phyloP scores from a whole-genome alignment of 1,140 invertebrate genomes.

The Diabrotica virgifera region DNA sequence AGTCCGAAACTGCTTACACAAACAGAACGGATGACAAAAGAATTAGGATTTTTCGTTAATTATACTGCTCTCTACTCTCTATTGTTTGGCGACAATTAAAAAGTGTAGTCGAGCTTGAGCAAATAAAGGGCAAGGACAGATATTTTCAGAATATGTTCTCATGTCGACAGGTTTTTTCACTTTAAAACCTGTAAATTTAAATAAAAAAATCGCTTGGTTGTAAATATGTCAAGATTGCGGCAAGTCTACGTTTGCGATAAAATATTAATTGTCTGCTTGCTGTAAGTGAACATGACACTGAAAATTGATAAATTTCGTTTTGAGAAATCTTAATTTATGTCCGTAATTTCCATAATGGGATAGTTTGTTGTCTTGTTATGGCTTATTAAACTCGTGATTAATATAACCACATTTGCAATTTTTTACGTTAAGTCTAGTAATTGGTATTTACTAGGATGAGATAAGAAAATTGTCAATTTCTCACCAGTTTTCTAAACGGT shows the following conservation, averaged over 20 bases:
- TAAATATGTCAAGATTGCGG: constrained; percentile 2
- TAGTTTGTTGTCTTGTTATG: too few species aligned
- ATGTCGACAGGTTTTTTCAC: not conserved
- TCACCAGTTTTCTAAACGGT: too few species aligned
- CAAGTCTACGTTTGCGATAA: not conserved
- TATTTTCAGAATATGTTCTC: not conserved
- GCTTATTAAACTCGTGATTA: too few species aligned
- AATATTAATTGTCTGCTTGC: constrained; percentile 3
- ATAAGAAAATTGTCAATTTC: too few species aligned
- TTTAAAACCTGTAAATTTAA: constrained; percentile 3
- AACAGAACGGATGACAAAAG: not conserved
- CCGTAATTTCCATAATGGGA: too few species aligned
- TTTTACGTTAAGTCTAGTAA: too few species aligned
- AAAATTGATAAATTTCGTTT: not conserved
- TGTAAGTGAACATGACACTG: not conserved
- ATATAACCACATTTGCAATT: too few species aligned
- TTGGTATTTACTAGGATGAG: too few species aligned
- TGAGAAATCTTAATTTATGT: not conserved
- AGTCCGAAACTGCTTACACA: not conserved
- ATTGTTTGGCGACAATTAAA: not conserved
- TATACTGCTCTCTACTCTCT: not conserved
- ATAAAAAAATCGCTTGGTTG: not conserved
- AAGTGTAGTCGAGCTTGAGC: not conserved
- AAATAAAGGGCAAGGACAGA: not conserved
- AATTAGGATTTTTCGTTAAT: not conserved